These are phyloP conservation scores for Malthinus seriepunctatus DNA, from an alignment of 2,888 invertebrate species.

Conservation along the genomic window DNA sequence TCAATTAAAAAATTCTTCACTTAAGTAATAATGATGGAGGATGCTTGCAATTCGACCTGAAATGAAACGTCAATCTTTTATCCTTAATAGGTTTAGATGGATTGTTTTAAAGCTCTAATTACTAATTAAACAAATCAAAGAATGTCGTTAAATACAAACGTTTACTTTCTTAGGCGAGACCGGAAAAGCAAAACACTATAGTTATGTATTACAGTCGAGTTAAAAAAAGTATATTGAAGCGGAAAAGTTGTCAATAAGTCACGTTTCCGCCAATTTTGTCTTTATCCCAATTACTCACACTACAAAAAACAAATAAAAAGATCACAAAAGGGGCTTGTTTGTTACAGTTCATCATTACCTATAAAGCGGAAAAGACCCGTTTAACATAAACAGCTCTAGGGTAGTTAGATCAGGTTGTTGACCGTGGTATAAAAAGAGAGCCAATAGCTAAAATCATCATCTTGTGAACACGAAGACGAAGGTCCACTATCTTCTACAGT, in stretches of 20 bases:
- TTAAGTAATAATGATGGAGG: too few relatives aligned
- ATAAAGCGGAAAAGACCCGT: conserved; percentile 31
- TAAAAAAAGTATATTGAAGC: conserved; percentile 8
- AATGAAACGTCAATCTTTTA: too few relatives aligned
- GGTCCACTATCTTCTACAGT: conserved; percentile 29
- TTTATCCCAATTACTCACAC: conserved; percentile 13
- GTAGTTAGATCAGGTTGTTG: conserved; percentile 34
- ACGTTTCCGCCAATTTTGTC: conserved; percentile 22
- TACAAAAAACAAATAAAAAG: neutral
- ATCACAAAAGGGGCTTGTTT: conserved; percentile 5
- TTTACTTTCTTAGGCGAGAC: conserved; percentile 11
- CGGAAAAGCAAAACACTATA: conserved; percentile 20
- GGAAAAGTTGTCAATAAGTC: conserved; percentile 23
- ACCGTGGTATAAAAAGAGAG: conserved; percentile 33
- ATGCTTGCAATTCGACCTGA: too few relatives aligned
- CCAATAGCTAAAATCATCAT: conserved; percentile 29
- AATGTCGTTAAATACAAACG: neutral
- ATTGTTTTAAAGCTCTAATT: neutral
- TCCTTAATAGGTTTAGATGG: too few relatives aligned
- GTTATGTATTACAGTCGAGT: conserved; percentile 12
- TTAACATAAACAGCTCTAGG: conserved; percentile 33
- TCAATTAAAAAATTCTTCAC: too few relatives aligned
- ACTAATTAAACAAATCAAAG: conserved; percentile 3
- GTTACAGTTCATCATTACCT: conserved; percentile 18
- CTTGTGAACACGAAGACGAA: conserved; percentile 5